Percentiles rank a stretch among this genome's conserved stretches.
These are phyloP conservation scores for Venustaconcha ellipsiformis DNA, from an alignment of 1,140 invertebrate species.

Conservation along the genomic window DNA sequence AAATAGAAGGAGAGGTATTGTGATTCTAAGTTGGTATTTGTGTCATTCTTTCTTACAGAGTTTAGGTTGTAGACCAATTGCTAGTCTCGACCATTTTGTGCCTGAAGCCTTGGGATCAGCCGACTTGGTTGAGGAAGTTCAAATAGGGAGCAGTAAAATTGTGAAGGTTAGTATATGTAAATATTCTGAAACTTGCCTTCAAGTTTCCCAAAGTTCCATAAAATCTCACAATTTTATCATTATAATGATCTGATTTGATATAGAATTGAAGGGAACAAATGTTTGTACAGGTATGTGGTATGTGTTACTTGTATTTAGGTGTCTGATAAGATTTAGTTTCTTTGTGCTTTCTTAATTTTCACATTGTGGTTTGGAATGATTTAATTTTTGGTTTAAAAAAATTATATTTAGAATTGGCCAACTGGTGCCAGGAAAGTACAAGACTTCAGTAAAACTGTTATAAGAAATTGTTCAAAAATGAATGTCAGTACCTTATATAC, in stretches of 20 bases:
- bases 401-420: too few species aligned
- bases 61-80: conserved; percentile 94
- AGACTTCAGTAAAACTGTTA: too few species aligned
- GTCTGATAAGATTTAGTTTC: too few species aligned
- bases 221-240: not conserved
- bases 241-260: not conserved
- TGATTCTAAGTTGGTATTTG: too few species aligned
- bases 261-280: not conserved
- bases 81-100: conserved; percentile 97
- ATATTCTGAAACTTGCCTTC: not conserved
- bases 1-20: too few species aligned
- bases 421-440: too few species aligned
- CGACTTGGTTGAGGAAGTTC: conserved; percentile 95
- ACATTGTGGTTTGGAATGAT: too few species aligned
- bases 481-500: too few species aligned
- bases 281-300: not conserved
- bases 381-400: too few species aligned
- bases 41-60: conserved; percentile 72
- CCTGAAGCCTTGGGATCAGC: conserved; percentile 92
- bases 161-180: conserved; percentile 79
- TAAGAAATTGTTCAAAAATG: too few species aligned
- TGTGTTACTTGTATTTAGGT: not conserved
- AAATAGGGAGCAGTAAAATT: conserved; percentile 90
- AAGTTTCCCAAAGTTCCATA: not conserved
- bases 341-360: too few species aligned